Evolutionary conservation across 2,113 vertebrate species (phyloP), one percentile per base, ranked within the genome.

Genomic region (Ctenodactylus gundi): DNA sequence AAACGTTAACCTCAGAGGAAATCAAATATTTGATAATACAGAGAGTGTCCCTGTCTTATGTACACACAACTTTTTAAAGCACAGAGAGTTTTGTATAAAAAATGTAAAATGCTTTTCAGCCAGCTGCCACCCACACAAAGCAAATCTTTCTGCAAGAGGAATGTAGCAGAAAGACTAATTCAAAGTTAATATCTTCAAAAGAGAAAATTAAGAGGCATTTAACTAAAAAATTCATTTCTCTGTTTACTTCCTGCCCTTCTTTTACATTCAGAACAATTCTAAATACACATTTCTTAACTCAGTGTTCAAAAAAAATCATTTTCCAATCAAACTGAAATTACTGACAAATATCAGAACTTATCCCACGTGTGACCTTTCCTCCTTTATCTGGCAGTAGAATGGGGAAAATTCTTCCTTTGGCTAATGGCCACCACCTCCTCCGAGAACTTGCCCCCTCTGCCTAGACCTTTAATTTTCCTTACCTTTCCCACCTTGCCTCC

Each of bases 11-110:
- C 93, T 96, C 87, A n/a, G 64, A 96, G 86, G 93, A 96, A 97
- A 95, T 94, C 94, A 97, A 96, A 96, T 97, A 96, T 97, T 96
- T 97, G 93, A 86, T 94, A 85, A 91, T 67, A 84, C 64, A 39
- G 95, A 96, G 83, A 90, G 94, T 91, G 75, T 21, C 93, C 78
- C 80, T 89, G 36, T 14, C 73, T 70, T 95, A 62, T 96, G 62
- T 93, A 80, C 55, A 89, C 49, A 89, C 34, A 64, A 60, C 39
- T 44, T 80, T 92, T 91, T 86, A 84, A 97, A 94, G 39, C 84
- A 51, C 46, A 70, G 55, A 86, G 41, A 87, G 34, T 76, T 95
- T 86, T 91, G 84, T 78, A 60, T 46, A 70, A 88, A 87, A 91
- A 90, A 76, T 51, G 65, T 73, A 75, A 80, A 94, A 80, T 94